Evolutionary conservation across 2,113 vertebrate genomes (phyloP), one percentile per base, ranked within the genome.

Genomic region (Thomomys bottae): DNA sequence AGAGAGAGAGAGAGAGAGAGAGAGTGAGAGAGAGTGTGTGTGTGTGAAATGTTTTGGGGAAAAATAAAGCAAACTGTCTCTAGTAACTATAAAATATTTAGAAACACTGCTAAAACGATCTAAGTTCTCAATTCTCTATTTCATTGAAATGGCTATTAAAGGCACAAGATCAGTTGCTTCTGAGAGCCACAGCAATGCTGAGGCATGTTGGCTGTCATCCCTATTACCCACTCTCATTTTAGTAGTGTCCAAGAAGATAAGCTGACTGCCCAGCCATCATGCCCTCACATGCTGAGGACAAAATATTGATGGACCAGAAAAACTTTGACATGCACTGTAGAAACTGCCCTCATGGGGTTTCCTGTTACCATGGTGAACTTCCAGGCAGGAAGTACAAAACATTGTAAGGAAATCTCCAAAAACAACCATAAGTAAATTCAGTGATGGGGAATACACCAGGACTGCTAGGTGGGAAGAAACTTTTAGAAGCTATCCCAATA

Each of bases 251-350:
- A 10, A 77, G 80, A 40, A 34, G 14, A 8, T 3, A 3, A 14
- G 7, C 12, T 17, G 2, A 2, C 6, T 21, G 5, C 18, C 18
- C 40, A 20, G 17, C 10, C 40, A 20, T 11, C 10, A 2, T 2
- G 3, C 8, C 3, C 28, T 23, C 28, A 36, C 0, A 0, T 20
- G 1, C 20, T 24, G 10, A 7, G 17, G 32, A 28, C 54, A 32
- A 38, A 57, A 4, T 6, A 38, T 28, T 34, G 10, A 30, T n/a
- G 21, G 32, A 18, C 49, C 61, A 79, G 26, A 66, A 21, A 24
- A 26, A 34, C 15, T 24, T 26, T 15, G 21, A 24, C 57, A 59
- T 49, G 21, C 11, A 57, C 23, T 34, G 0, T 3, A 17, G 6
- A 88, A 92, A 32, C 0, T 5, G 12, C 10, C 49, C 23, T 38